phyloP scores from a whole-genome alignment of 2,888 invertebrate species.

The Ochlodes sylvanus region DNA sequence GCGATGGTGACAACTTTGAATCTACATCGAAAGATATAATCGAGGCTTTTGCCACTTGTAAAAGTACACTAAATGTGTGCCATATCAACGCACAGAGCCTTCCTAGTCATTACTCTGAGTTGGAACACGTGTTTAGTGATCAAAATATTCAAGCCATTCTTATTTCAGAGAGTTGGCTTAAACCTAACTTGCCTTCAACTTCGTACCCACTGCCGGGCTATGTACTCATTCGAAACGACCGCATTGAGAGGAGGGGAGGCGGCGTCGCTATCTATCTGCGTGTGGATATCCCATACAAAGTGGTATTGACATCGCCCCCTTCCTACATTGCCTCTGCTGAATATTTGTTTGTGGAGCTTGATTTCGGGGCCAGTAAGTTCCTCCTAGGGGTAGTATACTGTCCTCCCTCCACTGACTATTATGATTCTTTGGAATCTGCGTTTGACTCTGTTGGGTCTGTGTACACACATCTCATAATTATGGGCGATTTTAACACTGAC shows the following conservation, averaged over 20 bases:
- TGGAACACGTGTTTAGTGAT: neutral
- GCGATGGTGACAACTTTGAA: no score
- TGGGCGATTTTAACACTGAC: neutral
- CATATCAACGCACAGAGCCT: no score
- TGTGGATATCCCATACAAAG: neutral
- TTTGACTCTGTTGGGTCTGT: neutral
- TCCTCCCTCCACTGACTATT: neutral
- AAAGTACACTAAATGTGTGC: no score
- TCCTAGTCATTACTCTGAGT: neutral
- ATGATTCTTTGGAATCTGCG: neutral
- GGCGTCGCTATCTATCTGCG: neutral
- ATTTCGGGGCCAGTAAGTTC: neutral
- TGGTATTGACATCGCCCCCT: neutral
- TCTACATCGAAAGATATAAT: no score
- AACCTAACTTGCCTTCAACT: neutral
- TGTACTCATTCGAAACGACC: neutral
- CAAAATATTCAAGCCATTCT: neutral
- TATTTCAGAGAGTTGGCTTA: neutral
- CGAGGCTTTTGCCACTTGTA: no score
- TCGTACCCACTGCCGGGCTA: neutral
- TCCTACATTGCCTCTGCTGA: neutral
- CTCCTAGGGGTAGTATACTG: neutral
- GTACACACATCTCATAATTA: neutral
- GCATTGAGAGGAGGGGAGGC: neutral
- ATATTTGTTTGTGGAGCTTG: neutral